Evolutionary conservation across 2,113 vertebrate species (phyloP).

Genomic region (Datnioides undecimradiatus): DNA sequence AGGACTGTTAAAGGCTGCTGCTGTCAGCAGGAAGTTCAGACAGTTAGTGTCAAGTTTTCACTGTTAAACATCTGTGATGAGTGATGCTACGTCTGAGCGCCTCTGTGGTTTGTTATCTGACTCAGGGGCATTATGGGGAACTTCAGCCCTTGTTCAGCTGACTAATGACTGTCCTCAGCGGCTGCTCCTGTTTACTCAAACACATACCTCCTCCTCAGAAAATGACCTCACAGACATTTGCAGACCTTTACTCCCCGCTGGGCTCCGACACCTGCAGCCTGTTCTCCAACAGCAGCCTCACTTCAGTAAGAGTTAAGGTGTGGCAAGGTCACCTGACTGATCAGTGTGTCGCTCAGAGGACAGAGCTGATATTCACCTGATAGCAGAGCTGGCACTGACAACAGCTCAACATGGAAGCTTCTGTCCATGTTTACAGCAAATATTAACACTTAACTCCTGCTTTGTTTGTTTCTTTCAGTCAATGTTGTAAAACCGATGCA

Average conservation of each 20-base stretch:
- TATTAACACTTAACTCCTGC: neutral
- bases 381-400: neutral
- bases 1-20: too few species aligned
- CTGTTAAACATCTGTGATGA: neutral
- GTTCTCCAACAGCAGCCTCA: neutral
- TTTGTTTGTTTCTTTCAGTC: too few species aligned
- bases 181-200: neutral
- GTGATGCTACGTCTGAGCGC: neutral
- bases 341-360: too few species aligned
- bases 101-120: neutral
- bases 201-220: neutral
- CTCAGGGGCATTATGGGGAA: slow-evolving; percentile 16
- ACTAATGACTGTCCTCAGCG: neutral
- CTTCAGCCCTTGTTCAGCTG: slow-evolving; percentile 2
- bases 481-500: too few species aligned
- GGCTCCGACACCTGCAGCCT: neutral
- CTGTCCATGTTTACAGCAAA: neutral
- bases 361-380: neutral
- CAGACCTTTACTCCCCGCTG: too few species aligned
- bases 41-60: neutral
- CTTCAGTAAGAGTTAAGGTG: neutral
- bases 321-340: neutral
- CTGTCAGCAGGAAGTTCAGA: neutral
- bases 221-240: too few species aligned
- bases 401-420: neutral